Conservation (phyloP, 2,888 invertebrate species). For the Dryomyza anilis region DNA sequence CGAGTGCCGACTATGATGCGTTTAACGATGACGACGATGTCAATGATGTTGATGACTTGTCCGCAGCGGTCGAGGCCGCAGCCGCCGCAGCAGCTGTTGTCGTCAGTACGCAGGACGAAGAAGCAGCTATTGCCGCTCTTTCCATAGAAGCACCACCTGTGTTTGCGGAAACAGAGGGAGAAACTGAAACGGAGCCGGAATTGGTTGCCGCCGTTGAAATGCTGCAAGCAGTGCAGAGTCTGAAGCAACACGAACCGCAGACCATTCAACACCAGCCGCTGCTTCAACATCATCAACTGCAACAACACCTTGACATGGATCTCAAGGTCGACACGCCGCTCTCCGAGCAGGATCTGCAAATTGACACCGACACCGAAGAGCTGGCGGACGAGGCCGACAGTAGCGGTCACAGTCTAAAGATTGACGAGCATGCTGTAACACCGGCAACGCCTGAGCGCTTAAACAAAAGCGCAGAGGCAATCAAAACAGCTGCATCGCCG, state of each 20-base stretch:
- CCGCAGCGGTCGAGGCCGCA: conserved; percentile 48
- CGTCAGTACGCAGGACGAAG: no score
- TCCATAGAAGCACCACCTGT: conserved; percentile 47
- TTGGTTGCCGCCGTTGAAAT: conserved; percentile 80
- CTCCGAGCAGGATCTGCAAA: conserved; percentile 81
- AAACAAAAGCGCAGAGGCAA: conserved; percentile 21
- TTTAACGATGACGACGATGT: conserved; percentile 50
- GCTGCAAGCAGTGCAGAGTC: conserved; percentile 81
- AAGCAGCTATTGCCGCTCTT: conserved; percentile 62
- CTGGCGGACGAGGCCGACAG: conserved; percentile 66
- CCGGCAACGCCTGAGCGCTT: conserved; percentile 16
- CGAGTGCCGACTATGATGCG: conserved; percentile 63
- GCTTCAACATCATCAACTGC: no score
- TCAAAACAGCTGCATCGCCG: background rate
- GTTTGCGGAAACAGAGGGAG: conserved; percentile 64
- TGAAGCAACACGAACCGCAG: no score
- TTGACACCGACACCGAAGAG: conserved; percentile 86
- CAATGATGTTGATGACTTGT: conserved; percentile 51
- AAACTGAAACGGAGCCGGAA: no score
- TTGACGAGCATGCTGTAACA: conserved; percentile 46
- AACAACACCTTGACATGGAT: conserved; percentile 71
- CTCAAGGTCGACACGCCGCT: conserved; percentile 84
- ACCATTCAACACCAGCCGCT: no score
- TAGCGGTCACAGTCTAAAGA: conserved; percentile 53
- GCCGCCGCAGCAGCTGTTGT: conserved; percentile 59